A percentile compares a stretch with the other conserved stretches of the same genome.
Evolutionary conservation across 2,888 invertebrate species (phyloP).

Genomic region (Poecilobothrus nobilitatus): DNA sequence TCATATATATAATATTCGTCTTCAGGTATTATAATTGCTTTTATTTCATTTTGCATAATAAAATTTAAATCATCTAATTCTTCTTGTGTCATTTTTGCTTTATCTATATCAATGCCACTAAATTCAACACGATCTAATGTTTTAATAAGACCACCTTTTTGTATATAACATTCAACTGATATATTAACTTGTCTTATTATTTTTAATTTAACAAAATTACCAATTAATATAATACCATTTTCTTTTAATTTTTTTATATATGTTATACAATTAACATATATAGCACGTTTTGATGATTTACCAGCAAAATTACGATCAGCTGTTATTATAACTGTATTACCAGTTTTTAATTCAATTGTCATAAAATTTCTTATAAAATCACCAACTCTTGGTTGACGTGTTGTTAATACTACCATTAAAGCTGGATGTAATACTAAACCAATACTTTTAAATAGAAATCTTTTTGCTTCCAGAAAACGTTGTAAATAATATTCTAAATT

Average conservation of each 20-base stretch:
- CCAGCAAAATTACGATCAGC: background rate
- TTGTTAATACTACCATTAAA: no score
- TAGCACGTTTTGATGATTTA: background rate
- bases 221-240: background rate
- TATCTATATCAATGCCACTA: background rate
- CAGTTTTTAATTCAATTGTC: background rate
- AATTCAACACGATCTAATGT: background rate
- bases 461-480: no score
- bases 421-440: no score
- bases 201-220: background rate
- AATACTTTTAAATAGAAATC: no score
- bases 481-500: no score
- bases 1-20: background rate
- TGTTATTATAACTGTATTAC: background rate
- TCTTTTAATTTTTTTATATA: background rate
- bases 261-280: constrained; percentile 1
- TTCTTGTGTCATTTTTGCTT: background rate
- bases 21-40: background rate
- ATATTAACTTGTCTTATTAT: background rate
- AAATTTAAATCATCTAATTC: background rate
- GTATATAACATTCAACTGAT: background rate
- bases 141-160: background rate
- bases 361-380: background rate
- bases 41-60: background rate
- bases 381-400: background rate